Evolutionary conservation across 2,888 invertebrate genomes (phyloP).

Genomic region (Chrysolina haemoptera): DNA sequence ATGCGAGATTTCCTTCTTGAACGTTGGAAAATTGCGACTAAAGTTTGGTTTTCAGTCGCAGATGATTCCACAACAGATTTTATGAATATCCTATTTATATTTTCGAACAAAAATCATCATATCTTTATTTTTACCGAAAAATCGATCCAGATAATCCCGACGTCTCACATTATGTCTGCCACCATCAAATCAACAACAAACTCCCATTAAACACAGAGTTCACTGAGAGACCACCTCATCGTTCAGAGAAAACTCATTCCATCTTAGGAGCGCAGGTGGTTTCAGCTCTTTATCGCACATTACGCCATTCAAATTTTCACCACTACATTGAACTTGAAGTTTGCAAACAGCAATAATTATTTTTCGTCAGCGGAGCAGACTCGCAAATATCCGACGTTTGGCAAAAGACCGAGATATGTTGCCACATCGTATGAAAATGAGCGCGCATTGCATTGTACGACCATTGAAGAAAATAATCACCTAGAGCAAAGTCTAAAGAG

Average conservation of each 20-base stretch:
- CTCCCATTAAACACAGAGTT: neutral
- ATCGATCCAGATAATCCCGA: neutral
- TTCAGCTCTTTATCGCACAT: constrained; percentile 18
- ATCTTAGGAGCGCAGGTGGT: constrained; percentile 12
- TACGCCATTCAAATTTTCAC: neutral
- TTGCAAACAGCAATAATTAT: constrained; percentile 23
- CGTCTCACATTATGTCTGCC: neutral
- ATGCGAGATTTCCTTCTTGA: too few relatives aligned
- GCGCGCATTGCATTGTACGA: too few relatives aligned
- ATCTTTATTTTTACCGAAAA: too few relatives aligned
- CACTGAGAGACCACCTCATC: neutral
- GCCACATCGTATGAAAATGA: neutral
- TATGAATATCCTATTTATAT: too few relatives aligned
- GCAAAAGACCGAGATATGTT: neutral
- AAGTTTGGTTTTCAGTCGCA: too few relatives aligned
- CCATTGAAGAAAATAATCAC: too few relatives aligned
- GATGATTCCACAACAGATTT: too few relatives aligned
- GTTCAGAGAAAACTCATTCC: constrained; percentile 8
- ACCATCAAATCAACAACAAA: constrained; percentile 8
- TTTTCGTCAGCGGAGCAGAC: neutral
- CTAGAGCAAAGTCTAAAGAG: too few relatives aligned
- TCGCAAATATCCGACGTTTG: neutral
- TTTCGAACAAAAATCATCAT: too few relatives aligned
- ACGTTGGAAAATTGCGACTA: too few relatives aligned
- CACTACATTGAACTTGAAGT: constrained; percentile 19